These are phyloP conservation scores for Zelleria hepariella DNA, from an alignment of 2,888 invertebrate genomes.

Conservation along the genomic window DNA sequence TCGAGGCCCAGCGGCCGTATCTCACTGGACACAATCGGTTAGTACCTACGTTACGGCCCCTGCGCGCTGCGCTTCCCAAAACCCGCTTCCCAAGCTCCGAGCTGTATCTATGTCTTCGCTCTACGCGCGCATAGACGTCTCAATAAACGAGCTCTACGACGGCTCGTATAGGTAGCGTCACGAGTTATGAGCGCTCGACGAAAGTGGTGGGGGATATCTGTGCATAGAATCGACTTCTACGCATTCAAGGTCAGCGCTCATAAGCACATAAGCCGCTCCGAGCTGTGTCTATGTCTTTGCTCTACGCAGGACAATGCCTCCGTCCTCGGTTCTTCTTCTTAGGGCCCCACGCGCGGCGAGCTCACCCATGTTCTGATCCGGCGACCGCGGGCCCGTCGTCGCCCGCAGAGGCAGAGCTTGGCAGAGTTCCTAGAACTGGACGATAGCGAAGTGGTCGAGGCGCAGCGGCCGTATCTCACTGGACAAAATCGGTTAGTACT, in stretches of 20 bases:
- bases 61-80: too few relatives aligned
- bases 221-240: too few relatives aligned
- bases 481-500: constrained; percentile 83
- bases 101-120: too few relatives aligned
- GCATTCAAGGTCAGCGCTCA: too few relatives aligned
- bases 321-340: constrained; percentile 78
- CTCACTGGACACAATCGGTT: constrained; percentile 91
- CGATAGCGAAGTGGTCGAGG: constrained; percentile 81
- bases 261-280: too few relatives aligned
- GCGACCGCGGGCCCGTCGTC: constrained; percentile 72
- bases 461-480: constrained; percentile 89
- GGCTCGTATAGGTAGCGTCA: constrained; percentile 96
- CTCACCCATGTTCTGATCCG: constrained; percentile 86
- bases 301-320: constrained; percentile 80
- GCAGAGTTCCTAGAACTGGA: constrained; percentile 92
- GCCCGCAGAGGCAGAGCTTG: constrained; percentile 77
- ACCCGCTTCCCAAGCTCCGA: too few relatives aligned
- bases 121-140: constrained; percentile 93
- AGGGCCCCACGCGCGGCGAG: constrained; percentile 83
- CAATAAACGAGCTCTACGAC: constrained; percentile 95
- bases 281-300: too few relatives aligned
- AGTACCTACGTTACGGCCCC: too few relatives aligned
- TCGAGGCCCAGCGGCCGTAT: constrained; percentile 87
- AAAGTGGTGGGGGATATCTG: too few relatives aligned
- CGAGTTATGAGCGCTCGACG: constrained; percentile 87